phyloP scores from a whole-genome alignment of 2,888 invertebrate species.

The Cantharis nigra region DNA sequence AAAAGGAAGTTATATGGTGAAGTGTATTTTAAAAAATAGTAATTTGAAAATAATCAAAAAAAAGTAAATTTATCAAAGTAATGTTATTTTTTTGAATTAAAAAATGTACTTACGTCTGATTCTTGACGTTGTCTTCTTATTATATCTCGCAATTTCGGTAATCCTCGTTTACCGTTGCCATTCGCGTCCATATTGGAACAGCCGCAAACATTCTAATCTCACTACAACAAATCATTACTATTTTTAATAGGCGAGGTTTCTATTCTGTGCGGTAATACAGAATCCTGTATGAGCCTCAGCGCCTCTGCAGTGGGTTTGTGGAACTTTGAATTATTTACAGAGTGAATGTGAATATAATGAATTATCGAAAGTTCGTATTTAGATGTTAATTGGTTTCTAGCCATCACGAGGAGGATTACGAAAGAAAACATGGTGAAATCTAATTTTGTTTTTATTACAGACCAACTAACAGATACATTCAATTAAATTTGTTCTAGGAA shows the following conservation, averaged over 20 bases:
- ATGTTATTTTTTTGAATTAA: background rate
- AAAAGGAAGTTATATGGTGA: background rate
- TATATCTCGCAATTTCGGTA: conserved; percentile 64
- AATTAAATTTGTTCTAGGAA: background rate
- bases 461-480: background rate
- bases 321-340: background rate
- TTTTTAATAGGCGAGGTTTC: background rate
- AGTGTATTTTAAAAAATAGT: background rate
- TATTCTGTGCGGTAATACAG: background rate
- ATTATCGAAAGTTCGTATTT: no score
- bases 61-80: background rate
- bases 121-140: conserved; percentile 71
- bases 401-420: background rate
- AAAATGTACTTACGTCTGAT: conserved; percentile 63
- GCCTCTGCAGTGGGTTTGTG: background rate
- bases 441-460: background rate
- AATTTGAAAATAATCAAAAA: background rate
- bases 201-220: background rate
- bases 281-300: background rate
- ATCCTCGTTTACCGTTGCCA: conserved; percentile 65
- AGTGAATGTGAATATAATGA: background rate
- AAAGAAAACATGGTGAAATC: background rate
- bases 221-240: conserved; percentile 9
- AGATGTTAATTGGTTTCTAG: background rate
- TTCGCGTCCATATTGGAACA: conserved; percentile 56